Evolutionary conservation across 2,888 invertebrate species (phyloP), one percentile per base, ranked within the genome.

Genomic region (Lissonota sp.): DNA sequence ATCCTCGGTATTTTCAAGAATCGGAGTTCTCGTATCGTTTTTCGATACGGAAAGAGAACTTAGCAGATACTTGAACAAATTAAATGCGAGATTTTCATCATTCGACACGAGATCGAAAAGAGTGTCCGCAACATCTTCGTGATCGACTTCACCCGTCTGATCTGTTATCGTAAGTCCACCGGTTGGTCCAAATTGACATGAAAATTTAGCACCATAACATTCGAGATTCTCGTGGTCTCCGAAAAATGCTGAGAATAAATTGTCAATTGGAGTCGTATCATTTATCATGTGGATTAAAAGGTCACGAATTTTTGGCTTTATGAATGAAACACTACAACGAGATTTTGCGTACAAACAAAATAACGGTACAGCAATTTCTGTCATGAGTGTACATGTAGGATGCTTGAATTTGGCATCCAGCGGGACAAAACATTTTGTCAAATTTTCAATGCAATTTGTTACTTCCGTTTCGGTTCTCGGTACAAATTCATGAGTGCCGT

Each of bases 31-130:
- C 64, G 77, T 67, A 0, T 64, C 40, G n/a, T 78, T 64, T 16
- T 74, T 80, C 63, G 84, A 75, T 40, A 62, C 77, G 0, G 86
- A 80, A 16, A 93, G 82, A 69, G 71, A 75, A n/a, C 74, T 60
- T 42, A 94, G 85, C 12, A 93, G 87, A 85, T 92, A 93, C 37
- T 88, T 88, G 77, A 94, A 94, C 67, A 93, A 87, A 49, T 81
- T 83, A 8, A 87, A 87, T n/a, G 89, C 87, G 8, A 93, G 72
- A 44, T 72, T 26, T 40, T 84, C 84, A 64, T 92, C 88, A 42
- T 83, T 86, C 63, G 88, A 86, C 12, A 92, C 84, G 62, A 94
- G 83, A 66, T 92, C 87, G 49, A 90, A 87, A 14, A 94, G 75
- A 69, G 86, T 87, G 62, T 93, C 92, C 1, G 89, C 89, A 53